A percentile compares a stretch with the other conserved stretches of the same genome.
Conservation (phyloP, 2,113 vertebrate species). For the Aptenodytes patagonicus region DNA sequence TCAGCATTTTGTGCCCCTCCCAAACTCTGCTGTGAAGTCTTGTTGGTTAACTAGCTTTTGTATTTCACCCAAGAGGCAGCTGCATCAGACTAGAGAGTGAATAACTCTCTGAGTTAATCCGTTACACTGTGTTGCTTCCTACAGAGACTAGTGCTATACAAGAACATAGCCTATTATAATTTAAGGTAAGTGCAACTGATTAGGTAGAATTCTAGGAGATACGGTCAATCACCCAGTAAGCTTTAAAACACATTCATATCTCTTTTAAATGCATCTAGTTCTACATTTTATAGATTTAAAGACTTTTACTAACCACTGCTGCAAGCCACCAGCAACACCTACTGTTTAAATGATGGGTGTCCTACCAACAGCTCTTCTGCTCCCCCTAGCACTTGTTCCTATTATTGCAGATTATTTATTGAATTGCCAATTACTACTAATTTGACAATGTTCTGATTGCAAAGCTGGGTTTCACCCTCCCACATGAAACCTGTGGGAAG, state of each 20-base stretch:
- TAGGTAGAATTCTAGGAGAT: background rate
- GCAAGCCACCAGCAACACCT: background rate
- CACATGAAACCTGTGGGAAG: background rate
- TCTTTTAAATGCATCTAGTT: background rate
- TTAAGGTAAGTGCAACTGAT: background rate
- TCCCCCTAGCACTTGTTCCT: conserved; percentile 31
- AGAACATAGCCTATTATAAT: background rate
- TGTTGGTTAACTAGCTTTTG: background rate
- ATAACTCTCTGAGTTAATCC: background rate
- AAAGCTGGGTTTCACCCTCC: background rate
- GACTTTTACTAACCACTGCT: background rate
- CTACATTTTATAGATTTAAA: background rate
- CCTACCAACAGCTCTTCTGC: background rate
- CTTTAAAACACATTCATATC: background rate
- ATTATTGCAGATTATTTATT: background rate
- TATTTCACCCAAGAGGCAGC: background rate
- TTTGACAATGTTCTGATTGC: background rate
- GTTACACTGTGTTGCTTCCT: background rate
- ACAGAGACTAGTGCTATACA: background rate
- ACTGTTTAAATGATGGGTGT: background rate
- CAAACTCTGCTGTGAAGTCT: background rate
- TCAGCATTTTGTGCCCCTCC: background rate
- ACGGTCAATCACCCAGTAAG: background rate
- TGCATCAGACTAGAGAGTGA: background rate
- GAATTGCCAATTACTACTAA: background rate